A percentile compares a stretch with the other conserved stretches of the same genome.
These are phyloP conservation scores for Heterochromis multidens DNA, from an alignment of 2,113 vertebrate genomes.

Conservation along the genomic window DNA sequence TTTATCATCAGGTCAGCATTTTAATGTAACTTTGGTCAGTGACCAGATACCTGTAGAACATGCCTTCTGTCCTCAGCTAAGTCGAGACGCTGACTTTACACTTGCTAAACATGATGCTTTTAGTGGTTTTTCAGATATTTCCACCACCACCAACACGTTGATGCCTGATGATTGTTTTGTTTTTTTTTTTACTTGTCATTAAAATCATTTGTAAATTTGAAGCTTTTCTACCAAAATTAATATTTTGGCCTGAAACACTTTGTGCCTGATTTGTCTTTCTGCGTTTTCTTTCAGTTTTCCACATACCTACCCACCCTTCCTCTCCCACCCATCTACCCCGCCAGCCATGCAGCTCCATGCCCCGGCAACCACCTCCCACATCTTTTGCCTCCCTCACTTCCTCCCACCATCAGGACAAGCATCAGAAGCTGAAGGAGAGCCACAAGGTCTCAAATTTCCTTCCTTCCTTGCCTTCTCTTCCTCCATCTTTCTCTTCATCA, in stretches of 20 bases:
- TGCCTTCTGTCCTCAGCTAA: neutral
- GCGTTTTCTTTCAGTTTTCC: conserved; percentile 47
- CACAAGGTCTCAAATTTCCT: conserved; percentile 78
- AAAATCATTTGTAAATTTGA: neutral
- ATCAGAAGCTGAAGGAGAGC: conserved; percentile 86
- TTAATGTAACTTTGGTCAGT: neutral
- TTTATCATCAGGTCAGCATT: neutral
- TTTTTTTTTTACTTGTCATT: neutral
- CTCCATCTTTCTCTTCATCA: conserved; percentile 44
- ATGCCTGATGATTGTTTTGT: neutral
- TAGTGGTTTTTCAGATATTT: neutral
- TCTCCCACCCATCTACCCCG: neutral
- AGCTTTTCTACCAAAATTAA: neutral
- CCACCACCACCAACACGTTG: neutral
- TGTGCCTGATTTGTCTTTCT: neutral
- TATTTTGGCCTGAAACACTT: neutral
- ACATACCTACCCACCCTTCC: conserved; percentile 63
- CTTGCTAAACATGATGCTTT: neutral
- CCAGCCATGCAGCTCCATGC: neutral
- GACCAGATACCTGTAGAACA: neutral
- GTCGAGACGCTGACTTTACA: neutral
- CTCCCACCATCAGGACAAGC: conserved; percentile 84
- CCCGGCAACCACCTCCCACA: conserved; percentile 49
- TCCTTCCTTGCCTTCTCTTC: neutral
- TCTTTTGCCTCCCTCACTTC: conserved; percentile 50